phyloP scores from a whole-genome alignment of 2,113 vertebrate species.

The Struthidea cinerea region DNA sequence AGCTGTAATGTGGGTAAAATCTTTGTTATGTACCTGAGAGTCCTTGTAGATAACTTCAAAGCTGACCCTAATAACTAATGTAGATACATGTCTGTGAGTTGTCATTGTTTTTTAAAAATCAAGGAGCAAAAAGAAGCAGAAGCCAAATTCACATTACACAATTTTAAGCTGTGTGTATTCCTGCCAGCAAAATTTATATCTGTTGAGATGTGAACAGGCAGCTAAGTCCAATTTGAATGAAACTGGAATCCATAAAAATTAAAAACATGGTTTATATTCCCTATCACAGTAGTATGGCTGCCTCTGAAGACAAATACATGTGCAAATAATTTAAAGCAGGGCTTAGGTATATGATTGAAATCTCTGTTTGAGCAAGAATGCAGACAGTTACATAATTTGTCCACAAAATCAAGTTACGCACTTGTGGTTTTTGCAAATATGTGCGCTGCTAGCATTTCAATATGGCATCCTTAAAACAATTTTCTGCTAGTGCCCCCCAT shows the following conservation, averaged over 20 bases:
- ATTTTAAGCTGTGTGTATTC: neutral
- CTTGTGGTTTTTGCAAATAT: neutral
- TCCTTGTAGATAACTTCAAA: neutral
- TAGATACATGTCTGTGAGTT: neutral
- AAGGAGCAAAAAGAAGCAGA: neutral
- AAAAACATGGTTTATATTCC: conserved; percentile 12
- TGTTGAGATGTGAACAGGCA: neutral
- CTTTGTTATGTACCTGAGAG: neutral
- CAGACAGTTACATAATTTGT: neutral
- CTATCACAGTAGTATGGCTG: neutral
- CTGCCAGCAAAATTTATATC: conserved; percentile 6
- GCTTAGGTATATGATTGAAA: neutral
- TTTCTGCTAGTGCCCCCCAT: neutral
- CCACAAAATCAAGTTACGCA: neutral
- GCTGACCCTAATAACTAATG: neutral
- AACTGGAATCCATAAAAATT: neutral
- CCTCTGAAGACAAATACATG: neutral
- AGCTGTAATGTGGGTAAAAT: neutral
- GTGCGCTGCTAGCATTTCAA: neutral
- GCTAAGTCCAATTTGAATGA: neutral
- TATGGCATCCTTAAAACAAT: neutral
- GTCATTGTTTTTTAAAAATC: neutral
- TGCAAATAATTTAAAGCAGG: neutral
- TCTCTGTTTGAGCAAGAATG: neutral
- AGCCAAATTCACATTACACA: neutral